Base-by-base conservation (phyloP, 2,888 invertebrate genomes). In the Lithophane semibrunnea region DNA sequence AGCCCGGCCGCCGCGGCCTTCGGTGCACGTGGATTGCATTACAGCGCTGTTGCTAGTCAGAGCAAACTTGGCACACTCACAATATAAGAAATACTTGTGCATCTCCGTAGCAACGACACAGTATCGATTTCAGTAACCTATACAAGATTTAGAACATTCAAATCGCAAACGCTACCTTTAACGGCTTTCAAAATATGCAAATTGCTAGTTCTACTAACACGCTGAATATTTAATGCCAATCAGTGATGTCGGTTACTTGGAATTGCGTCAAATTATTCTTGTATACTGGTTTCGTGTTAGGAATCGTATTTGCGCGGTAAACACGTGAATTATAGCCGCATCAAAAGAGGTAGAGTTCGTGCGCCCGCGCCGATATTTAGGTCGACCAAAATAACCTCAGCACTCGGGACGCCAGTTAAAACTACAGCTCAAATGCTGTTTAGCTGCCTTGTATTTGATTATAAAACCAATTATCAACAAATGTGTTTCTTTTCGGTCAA, bases 381-480 rank as follows among this genome's bases (percentile, higher is more conserved):
- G 96, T 96, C 96, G 96, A 92, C 93, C 88, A 88, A 96, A 96
- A 96, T 96, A 96, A 92, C 95, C 91, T 83, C 87, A 88, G 83
- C 91, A 89, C 93, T 92, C 92, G 91, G 91, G 89, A 91, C 90
- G 91, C 90, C 90, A 90, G 88, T 90, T 92, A 89, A 90, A 90
- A 90, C 89, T 89, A 72, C 70, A 69, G 68, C 77, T 85, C 74
- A 42, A 86, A 87, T 80, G 85, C 86, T 84, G 85, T 89, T 75
- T 47, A 68, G 68, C 74, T 37, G 69, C 58, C 70, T 56, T 78
- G 67, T 76, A 71, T 72, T 81, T 72, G 24, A 79, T 77, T 70
- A 75, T 80, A 65, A 68, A 52, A 78, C 24, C 60, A 64, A 63
- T 70, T 37, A 72, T 77, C 56, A 65, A 42, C 29, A 63, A 74